These are phyloP conservation scores for Orchesella flavescens DNA, from an alignment of 2,888 invertebrate genomes.

Conservation along the genomic window DNA sequence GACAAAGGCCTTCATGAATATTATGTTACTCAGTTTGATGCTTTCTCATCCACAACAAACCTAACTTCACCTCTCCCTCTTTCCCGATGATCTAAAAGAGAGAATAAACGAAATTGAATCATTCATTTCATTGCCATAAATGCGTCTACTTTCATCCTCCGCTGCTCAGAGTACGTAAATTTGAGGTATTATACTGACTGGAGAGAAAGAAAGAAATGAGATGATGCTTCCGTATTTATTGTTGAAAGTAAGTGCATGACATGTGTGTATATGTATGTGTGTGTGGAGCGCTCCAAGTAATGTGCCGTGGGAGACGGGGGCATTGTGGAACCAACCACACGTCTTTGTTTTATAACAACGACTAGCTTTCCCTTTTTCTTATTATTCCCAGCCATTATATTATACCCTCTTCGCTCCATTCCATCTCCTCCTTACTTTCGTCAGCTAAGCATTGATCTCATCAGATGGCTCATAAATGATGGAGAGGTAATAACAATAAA, in stretches of 20 bases:
- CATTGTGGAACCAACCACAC: constrained; percentile 22
- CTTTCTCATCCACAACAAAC: neutral
- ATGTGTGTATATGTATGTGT: neutral
- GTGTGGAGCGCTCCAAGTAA: neutral
- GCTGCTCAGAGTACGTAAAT: constrained; percentile 41
- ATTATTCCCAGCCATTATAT: neutral
- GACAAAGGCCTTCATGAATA: constrained; percentile 25
- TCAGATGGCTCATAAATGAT: constrained; percentile 53
- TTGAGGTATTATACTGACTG: constrained; percentile 31
- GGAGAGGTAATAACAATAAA: constrained; percentile 60
- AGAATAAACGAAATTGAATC: constrained; percentile 47
- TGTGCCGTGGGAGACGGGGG: constrained; percentile 16
- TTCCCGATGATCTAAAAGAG: constrained; percentile 12
- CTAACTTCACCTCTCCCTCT: neutral
- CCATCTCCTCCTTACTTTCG: constrained; percentile 15
- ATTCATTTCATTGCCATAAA: constrained; percentile 53
- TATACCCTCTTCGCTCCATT: neutral
- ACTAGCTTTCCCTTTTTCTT: neutral
- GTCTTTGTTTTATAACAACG: constrained; percentile 25
- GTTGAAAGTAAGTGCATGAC: constrained; percentile 24
- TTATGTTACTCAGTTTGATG: neutral
- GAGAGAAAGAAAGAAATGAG: constrained; percentile 11
- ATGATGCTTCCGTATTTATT: constrained; percentile 37
- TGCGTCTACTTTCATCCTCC: constrained; percentile 41
- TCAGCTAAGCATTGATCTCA: constrained; percentile 47